Base-by-base conservation (phyloP, 2,113 vertebrate genomes). In the Crotophaga sulcirostris region DNA sequence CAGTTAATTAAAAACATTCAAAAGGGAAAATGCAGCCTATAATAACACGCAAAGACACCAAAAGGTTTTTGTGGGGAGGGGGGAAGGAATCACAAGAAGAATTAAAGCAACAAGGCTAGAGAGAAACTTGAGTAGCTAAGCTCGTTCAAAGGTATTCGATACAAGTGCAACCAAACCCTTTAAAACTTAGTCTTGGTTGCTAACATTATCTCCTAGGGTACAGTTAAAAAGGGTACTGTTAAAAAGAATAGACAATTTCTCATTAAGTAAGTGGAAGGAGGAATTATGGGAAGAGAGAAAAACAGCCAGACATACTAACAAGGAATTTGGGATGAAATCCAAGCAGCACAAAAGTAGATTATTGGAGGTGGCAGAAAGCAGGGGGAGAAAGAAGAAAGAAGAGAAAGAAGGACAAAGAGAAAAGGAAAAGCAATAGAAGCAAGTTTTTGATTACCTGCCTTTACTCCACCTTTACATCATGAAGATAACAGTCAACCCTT, bases 1-100 rank as follows among this genome's bases (percentile, higher is more conserved):
- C 40, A 76, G 25, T 89, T 87, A 89, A 91, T 82, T 84, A 82
- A 78, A 87, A 76, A 4, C n/a, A 84, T 63, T 89, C 24, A 68
- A 44, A 87, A 29, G 28, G 8, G 60, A 75, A 76, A 79, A 82
- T 45, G 1, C 0, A 1, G 40, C 33, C 12, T 47, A 45, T 47
- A 87, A 45, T 16, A 83, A 33, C 33, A 86, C 58, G 42, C 31
- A 86, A 81, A 84, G 12, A 8, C 13, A 55, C 23, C 26, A 42
- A 77, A 93, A 77, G 7, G 5, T 81, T 88, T 42, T 47, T 42
- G 60, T 42, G 40, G 44, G 25, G 16, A 8, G 29, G 14, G 8
- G 15, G 28, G 29, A 51, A 70, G 54, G 33, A 42, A 28, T 24
- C 54, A 73, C 28, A 62, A 82, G 19, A 51, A 79, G 52, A 40